Evolutionary conservation across 2,888 invertebrate species (phyloP), one percentile per base, ranked within the genome.

Genomic region (Phyllotreta striolata): DNA sequence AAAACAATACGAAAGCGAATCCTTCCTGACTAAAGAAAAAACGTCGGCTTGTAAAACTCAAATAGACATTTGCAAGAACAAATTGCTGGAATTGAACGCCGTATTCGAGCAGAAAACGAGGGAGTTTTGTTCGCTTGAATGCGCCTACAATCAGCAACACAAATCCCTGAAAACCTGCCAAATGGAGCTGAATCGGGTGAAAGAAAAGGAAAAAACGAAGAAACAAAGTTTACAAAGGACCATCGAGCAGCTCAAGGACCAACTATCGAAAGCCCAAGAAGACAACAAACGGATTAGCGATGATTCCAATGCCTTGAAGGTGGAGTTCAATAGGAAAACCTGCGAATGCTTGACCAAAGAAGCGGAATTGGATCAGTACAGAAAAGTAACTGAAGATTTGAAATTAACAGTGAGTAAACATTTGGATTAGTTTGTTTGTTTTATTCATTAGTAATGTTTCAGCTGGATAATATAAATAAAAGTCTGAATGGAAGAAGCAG

Each of bases 81-180:
- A 73, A 60, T 59, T 78, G 12, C 64, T 71, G 4, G 68, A 71
- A 3, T 66, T 79, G 40, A 76, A 75, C 57, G 66, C 58, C 5
- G 34, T 55, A 24, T 60, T 77, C 49, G 71, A 73, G 5, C 67
- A 74, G 46, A 78, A 77, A 52, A 76, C 74, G 14, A 57, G 67
- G 4, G 73, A 77, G 56, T 66, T 78, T 39, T 71, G 75, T 44
- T 73, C 70, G 44, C 58, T 75, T 34, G 72, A 75, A 55, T 70
- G 67, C 61, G 74, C 76, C 3, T 77, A 74, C 62, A 72, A 74
- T 43, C 68, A 70, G n/a, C 77, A 78, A 57, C 69, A 68, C 51
- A 73, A 75, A 38, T 69, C 66, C 5, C 61, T 76, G 24, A 72
- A 72, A 52, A 62, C 70, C 12, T 72, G 73, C n/a, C 76, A 75